Evolutionary conservation across 1,140 invertebrate genomes (phyloP), one percentile per base, ranked within the genome.

Genomic region (Bactericera cockerelli): DNA sequence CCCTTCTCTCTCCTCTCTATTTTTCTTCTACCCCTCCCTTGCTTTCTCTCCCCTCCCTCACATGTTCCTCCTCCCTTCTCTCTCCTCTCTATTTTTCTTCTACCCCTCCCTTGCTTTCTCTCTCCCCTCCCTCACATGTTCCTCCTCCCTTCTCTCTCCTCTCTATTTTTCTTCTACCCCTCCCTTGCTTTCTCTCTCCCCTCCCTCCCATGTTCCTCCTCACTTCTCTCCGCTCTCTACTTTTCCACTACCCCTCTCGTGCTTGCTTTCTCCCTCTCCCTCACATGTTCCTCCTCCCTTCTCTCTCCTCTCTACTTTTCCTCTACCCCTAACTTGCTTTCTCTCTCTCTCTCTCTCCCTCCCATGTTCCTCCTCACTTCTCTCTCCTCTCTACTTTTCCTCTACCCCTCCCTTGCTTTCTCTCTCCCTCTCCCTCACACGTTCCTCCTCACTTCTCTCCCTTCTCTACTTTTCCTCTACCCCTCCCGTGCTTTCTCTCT

Each of bases 401-500:
- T n/a, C n/a, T n/a, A n/a, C n/a, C n/a, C n/a, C n/a, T n/a, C n/a
- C n/a, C 36, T 25, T 16, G 22, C 57, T 28, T 36, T 16, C n/a
- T 55, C 31, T 58, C 14, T 31, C 36, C 36, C n/a, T 8, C 10
- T 31, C 33, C 16, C 31, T 16, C 36, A 25, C 42, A 22, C 57
- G 22, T 36, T 36, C 42, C 26, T 36, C 36, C 26, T 36, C 14
- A 22, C 56, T 57, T 31, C 26, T 14, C 38, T 26, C n/a, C 22
- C 26, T 24, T 57, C 16, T 31, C 31, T 26, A 1, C 26, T 24
- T 31, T 33, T 31, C 22, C 56, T 57, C 22, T 39, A 2, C 3
- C 56, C 38, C 28, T 26, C 31, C 14, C 26, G n/a, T 57, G n/a
- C 22, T 57, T 33, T 26, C 22, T 33, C 22, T 57, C 56, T 57